Base-by-base conservation (phyloP, 2,797 vertebrate genomes). In the Amblyraja radiata region DNA sequence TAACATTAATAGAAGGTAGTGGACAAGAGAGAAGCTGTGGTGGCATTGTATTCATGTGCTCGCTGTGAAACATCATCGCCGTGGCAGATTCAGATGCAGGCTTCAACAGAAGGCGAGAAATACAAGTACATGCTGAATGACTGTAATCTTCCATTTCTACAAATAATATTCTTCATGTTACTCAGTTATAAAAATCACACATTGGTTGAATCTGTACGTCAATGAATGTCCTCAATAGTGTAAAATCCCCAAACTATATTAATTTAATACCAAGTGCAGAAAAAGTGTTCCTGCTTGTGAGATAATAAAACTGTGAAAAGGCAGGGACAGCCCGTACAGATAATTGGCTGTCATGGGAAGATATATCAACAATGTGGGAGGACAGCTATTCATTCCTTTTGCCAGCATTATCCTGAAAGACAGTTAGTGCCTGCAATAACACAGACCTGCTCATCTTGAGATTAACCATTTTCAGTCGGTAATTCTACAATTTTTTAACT, bases 271-370 rank as follows among this genome's bases (percentile, higher is more conserved):
- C n/a, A 68, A 23, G 84, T n/a, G 32, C n/a, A 6, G n/a, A 36
- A 28, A 36, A 88, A 36, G n/a, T 36, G 7, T 23, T 68, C 65
- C 61, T 68, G 63, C 36, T 16, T 14, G 63, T 68, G 61, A 88
- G 21, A 36, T 68, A 61, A 88, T 32, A 88, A 68, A 68, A 9
- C 14, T 65, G 61, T 63, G 61, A 65, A 36, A 65, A 63, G 84
- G n/a, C n/a, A 68, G 61, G 36, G 84, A 32, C n/a, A 16, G 54
- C n/a, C 61, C 9, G 16, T 36, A 36, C 7, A 68, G 63, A 65
- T 88, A 88, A 88, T 88, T 88, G 63, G 61, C n/a, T 68, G 63
- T 68, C 84, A 23, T 21, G 58, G 58, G 83, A 86, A 32, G 61
- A 32, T n/a, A 8, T 14, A 32, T 65, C 58, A 63, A 18, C 61